These are phyloP conservation scores for Sebastes taczanowskii DNA, from an alignment of 2,797 vertebrate genomes.

Conservation along the genomic window DNA sequence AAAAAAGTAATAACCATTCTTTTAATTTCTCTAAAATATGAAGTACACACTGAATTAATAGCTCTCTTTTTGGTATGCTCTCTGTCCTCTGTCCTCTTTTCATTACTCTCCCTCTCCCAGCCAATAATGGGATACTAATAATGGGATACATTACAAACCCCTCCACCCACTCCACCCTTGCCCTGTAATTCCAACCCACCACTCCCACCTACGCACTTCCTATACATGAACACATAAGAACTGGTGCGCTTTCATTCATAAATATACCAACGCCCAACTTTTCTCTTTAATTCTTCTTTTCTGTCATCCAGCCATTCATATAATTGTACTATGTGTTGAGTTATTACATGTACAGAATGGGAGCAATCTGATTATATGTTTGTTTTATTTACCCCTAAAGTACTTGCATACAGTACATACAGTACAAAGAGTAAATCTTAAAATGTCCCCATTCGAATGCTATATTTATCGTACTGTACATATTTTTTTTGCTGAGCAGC, in stretches of 20 bases:
- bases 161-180: not conserved
- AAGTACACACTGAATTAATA: not conserved
- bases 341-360: not conserved
- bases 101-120: not conserved
- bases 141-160: not conserved
- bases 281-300: not conserved
- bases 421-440: not conserved
- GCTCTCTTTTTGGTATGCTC: not conserved
- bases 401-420: not conserved
- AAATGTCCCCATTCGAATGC: not conserved
- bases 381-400: not conserved
- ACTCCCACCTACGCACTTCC: not conserved
- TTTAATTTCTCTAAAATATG: conserved; percentile 1
- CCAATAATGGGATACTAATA: conserved; percentile 16
- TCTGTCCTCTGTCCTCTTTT: not conserved
- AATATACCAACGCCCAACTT: not conserved
- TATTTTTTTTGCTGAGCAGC: not conserved
- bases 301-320: not conserved
- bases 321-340: not conserved
- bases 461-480: not conserved
- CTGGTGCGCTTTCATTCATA: conserved; percentile 21
- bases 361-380: not conserved
- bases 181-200: not conserved
- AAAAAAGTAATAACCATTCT: not conserved
- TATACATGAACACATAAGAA: not conserved